Base-by-base conservation (phyloP, 2,888 invertebrate genomes). In the Oscheius sp. region DNA sequence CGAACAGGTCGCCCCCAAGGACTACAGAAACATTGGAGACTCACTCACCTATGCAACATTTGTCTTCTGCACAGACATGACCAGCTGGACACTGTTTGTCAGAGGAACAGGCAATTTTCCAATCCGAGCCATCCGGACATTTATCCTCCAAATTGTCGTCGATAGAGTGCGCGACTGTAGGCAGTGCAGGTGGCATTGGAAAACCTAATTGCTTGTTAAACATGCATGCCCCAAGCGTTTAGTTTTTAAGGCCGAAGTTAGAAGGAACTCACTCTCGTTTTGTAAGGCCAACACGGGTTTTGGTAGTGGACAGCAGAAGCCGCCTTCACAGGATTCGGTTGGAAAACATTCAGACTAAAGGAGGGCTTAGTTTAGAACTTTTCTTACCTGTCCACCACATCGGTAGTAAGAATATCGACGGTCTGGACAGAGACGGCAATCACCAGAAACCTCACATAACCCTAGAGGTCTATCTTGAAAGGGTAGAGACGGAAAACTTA, bases 271-370 rank as follows among this genome's bases (percentile, higher is more conserved):
- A 81, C 81, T 75, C 72, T 81, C 79, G 73, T 75, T 58, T 37
- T 80, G 79, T 7, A 75, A 47, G 5, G 75, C 65, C 13, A 72
- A 68, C 53, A 78, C 70, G 42, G 80, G 76, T 37, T 74, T 51
- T 2, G 72, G 63, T 42, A 78, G 79, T 3, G 84, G 84, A 59
- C 84, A 84, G 58, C 84, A 84, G 71, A 84, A 84, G 72, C 81
- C 84, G n/a, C 74, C 79, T 11, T 80, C 82, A 53, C 84, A 84
- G 11, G 79, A 70, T 71, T 84, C 84, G 3, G 80, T 80, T 21
- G 79, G 77, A 53, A 81, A 81, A 48, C 83, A 83, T 42, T 83
- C 83, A n/a, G 77, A 76, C 76, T 79, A 74, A 47, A 78, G 37
- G 11, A 13, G n/a, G 29, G 47, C 48, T 42, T 42, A 42, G 42